Percentiles rank a stretch among this genome's conserved stretches.
These are phyloP conservation scores for Gymnocheta viridis DNA, from an alignment of 2,888 invertebrate genomes.

Conservation along the genomic window DNA sequence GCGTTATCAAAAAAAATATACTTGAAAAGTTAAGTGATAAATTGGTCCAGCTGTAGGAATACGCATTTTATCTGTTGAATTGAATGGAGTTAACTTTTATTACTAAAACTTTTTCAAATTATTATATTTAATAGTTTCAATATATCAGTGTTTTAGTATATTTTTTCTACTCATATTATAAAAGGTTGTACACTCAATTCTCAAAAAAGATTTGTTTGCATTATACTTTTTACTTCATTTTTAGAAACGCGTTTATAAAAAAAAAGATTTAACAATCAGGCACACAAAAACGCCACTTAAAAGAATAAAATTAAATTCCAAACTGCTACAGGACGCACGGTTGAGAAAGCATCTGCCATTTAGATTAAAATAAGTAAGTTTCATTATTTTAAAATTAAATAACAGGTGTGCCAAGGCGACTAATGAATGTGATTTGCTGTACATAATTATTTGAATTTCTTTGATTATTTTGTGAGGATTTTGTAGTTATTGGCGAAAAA, in stretches of 20 bases:
- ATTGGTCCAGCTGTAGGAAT: no score
- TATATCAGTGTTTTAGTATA: no score
- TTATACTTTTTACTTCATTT: background rate
- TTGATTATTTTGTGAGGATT: background rate
- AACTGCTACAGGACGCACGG: conserved; percentile 19
- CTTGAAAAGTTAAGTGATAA: no score
- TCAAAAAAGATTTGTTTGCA: no score
- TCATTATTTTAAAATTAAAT: conserved; percentile 40
- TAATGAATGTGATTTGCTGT: background rate
- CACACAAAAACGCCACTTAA: background rate
- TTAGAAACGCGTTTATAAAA: background rate
- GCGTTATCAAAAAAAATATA: no score
- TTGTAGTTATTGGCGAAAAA: conserved; percentile 10
- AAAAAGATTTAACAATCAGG: background rate
- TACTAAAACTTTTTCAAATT: background rate
- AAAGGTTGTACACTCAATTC: background rate
- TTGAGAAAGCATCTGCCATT: conserved; percentile 30
- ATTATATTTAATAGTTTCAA: no score
- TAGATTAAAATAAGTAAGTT: conserved; percentile 29
- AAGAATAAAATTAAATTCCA: background rate
- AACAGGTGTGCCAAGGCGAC: conserved; percentile 5
- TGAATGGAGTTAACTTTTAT: no score
- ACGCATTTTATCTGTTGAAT: no score
- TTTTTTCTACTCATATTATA: no score
- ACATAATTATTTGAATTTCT: background rate